Base-by-base conservation (phyloP, 2,797 vertebrate species). In the Falco peregrinus region DNA sequence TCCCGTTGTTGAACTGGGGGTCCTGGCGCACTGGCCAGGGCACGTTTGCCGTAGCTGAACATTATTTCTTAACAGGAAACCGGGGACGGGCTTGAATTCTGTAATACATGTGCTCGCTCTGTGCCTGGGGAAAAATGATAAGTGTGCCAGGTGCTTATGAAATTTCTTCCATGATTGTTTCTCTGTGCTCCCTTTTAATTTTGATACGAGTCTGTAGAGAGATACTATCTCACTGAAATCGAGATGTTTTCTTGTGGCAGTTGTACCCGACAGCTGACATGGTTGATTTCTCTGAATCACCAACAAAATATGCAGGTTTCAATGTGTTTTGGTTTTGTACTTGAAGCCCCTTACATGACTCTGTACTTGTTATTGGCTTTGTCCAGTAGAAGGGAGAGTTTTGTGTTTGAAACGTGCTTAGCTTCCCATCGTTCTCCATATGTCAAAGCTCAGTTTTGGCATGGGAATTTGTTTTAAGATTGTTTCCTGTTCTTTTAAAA, bases 41-140 rank as follows among this genome's bases (percentile, higher is more conserved):
- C 0, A 0, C 1, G 5, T 88, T 92, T 92, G 68, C 92, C 53
- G 12, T 65, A 64, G 50, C 48, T 86, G 81, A 53, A 28, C 47
- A 9, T 56, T 76, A 54, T 89, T 91, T 90, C 84, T 94, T 82
- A 75, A 82, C 51, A 90, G 79, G 78, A 95, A 93, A 69, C 20
- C 41, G 59, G 75, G 76, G 88, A 67, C 14, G 7, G 79, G 70
- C 85, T 94, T 50, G 33, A 78, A 22, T 69, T 84, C 77, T 95
- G 90, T 92, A 74, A 84, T 91, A 45, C 45, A 51, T 33, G 47
- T 70, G 9, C 83, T 85, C 3, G 4, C 29, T 80, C 60, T 74
- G 45, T 69, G 95, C 94, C 94, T 94, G 90, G 80, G 97, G 92
- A 84, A 78, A 95, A 92, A 56, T 20, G 90, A 89, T 68, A 77